phyloP scores from a whole-genome alignment of 2,113 vertebrate genomes.

The Lichenostomus cassidix region DNA sequence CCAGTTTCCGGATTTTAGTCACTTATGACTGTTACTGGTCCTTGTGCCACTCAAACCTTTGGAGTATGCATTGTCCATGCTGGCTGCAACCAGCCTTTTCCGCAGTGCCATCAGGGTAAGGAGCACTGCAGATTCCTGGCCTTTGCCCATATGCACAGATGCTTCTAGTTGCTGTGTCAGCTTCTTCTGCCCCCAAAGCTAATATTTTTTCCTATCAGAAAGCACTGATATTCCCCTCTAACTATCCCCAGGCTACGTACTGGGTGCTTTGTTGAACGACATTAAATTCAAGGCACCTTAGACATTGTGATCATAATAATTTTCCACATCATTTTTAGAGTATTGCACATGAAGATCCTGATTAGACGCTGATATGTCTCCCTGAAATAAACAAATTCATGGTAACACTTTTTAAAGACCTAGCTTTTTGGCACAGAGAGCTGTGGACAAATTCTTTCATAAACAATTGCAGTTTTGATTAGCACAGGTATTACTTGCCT shows the following conservation, averaged over 20 bases:
- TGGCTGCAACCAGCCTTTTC: neutral
- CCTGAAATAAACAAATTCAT: neutral
- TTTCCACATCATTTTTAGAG: neutral
- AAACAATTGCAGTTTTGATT: neutral
- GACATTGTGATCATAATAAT: neutral
- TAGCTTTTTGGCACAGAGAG: neutral
- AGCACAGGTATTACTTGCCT: neutral
- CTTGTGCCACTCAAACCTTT: neutral
- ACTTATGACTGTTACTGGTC: neutral
- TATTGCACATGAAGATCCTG: neutral
- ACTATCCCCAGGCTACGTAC: neutral
- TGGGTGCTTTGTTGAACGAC: neutral
- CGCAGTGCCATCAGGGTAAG: accelerated
- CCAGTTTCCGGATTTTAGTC: neutral
- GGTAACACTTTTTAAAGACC: neutral
- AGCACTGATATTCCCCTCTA: neutral
- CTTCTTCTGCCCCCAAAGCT: neutral
- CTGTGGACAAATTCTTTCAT: neutral
- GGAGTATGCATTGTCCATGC: neutral
- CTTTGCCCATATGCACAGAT: constrained; percentile 2
- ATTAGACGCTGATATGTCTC: neutral
- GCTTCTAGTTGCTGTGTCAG: neutral
- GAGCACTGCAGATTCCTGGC: neutral
- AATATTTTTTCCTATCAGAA: neutral
- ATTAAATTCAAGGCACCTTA: neutral